Base-by-base conservation (phyloP, 2,797 vertebrate species). In the Margarornis squamiger region DNA sequence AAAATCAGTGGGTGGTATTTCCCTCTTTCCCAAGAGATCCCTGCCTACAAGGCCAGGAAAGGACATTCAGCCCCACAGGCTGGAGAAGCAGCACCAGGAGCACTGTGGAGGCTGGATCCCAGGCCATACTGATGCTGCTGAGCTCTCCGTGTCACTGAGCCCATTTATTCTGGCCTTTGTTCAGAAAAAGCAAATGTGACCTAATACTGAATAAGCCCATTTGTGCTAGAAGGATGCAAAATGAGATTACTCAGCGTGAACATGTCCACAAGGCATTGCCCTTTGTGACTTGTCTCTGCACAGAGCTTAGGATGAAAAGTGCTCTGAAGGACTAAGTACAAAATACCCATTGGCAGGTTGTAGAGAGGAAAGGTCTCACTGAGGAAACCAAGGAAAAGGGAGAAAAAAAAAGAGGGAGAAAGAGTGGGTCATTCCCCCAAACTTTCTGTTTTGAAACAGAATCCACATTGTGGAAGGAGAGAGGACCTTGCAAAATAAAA, bases 151-250 rank as follows among this genome's bases (percentile, higher is more conserved):
- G 58, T 70, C 74, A 76, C 83, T 22, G 14, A 88, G 58, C 16
- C 41, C 67, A n/a, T 76, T 93, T 92, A 86, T 54, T 77, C 24
- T 41, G 80, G 71, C 73, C 78, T 93, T 82, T 87, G 74, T 49
- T 93, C 80, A 93, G 74, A n/a, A 86, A 77, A 90, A 87, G 41
- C 30, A 75, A 88, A 92, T 83, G 84, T 88, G 77, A 94, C 70
- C 86, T 70, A 38, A 91, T 63, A 89, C 62, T 58, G 75, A 80
- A 15, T 34, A 86, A 93, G 48, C 58, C 74, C 55, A 73, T 89
- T 68, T 88, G 65, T 68, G 48, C 49, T 84, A 91, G 86, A 65
- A 74, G 82, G 83, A 91, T 14, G 86, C 48, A 88, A 78, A 92
- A 87, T 79, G 70, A 83, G 77, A 91, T 84, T 83, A 90, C 36